Percentiles rank a stretch among this genome's conserved stretches.
phyloP scores from a whole-genome alignment of 2,797 vertebrate genomes.

The Gorsachius magnificus region DNA sequence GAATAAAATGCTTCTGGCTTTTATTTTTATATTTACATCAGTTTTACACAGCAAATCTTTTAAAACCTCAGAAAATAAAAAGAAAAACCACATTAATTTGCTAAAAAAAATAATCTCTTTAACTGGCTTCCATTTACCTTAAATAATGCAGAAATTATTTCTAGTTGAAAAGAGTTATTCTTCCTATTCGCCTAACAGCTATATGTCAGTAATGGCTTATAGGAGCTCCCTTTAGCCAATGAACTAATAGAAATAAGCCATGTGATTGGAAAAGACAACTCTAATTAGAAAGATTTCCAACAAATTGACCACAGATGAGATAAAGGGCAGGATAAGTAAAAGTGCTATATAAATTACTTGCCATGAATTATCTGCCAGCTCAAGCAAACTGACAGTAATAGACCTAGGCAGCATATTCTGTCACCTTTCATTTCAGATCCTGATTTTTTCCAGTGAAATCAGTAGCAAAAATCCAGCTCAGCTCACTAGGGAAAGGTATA shows the following conservation, averaged over 20 bases:
- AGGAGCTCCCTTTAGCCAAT: constrained; percentile 48
- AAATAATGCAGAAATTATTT: constrained; percentile 50
- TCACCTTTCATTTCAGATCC: constrained; percentile 42
- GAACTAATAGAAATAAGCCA: constrained; percentile 46
- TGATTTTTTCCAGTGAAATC: constrained; percentile 14
- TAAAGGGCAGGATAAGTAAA: constrained; percentile 64
- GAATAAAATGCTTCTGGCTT: not conserved
- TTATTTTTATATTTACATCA: not conserved
- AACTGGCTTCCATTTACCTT: constrained; percentile 4
- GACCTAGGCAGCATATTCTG: constrained; percentile 44
- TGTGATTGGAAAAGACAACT: constrained; percentile 57
- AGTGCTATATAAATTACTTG: constrained; percentile 60
- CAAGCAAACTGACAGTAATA: constrained; percentile 35
- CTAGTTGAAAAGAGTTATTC: constrained; percentile 34
- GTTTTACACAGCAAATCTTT: not conserved
- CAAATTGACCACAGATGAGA: constrained; percentile 65
- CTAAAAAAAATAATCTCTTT: not conserved
- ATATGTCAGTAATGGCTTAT: constrained; percentile 21
- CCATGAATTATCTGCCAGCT: constrained; percentile 54
- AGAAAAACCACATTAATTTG: not conserved
- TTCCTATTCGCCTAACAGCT: constrained; percentile 37
- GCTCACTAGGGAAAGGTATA: not conserved
- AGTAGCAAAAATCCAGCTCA: not conserved
- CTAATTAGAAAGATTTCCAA: constrained; percentile 63
- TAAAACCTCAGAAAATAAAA: constrained; percentile 1